Percentiles rank a stretch among this genome's conserved stretches.
These are phyloP conservation scores for Campylorhamphus procurvoides DNA, from an alignment of 2,113 vertebrate species.

Conservation along the genomic window DNA sequence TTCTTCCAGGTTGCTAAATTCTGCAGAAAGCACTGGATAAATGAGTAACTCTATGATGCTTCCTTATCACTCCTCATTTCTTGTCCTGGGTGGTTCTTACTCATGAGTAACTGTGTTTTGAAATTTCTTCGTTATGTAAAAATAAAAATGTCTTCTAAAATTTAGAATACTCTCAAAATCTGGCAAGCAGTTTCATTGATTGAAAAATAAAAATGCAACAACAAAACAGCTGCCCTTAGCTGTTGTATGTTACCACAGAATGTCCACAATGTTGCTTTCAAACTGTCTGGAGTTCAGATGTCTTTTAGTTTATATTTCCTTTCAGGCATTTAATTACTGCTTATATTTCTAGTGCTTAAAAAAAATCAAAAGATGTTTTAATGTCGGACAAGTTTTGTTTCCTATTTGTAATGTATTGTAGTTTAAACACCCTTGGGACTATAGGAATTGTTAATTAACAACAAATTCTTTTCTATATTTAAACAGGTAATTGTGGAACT, in stretches of 20 bases:
- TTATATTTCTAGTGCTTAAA: neutral
- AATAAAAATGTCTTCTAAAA: neutral
- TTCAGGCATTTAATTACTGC: neutral
- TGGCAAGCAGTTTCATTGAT: neutral
- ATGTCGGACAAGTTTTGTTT: neutral
- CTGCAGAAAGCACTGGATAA: neutral
- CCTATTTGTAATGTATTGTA: neutral
- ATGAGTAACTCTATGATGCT: neutral
- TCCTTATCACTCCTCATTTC: neutral
- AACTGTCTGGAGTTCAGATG: neutral
- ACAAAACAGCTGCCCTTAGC: neutral
- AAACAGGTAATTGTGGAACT: neutral
- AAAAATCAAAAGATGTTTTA: neutral
- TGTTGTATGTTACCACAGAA: neutral
- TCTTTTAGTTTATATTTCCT: neutral
- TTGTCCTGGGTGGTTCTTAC: neutral
- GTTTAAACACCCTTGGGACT: neutral
- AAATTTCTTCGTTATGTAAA: slow-evolving; percentile 13
- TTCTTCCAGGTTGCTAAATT: neutral
- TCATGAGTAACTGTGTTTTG: neutral
- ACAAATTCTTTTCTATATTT: neutral
- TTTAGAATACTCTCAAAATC: neutral
- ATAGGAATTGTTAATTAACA: neutral
- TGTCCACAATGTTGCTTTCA: neutral
- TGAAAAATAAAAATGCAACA: neutral